These are phyloP conservation scores for Blastomussa wellsi DNA, from an alignment of 92 coral and sea anemone genomes.

Conservation along the genomic window DNA sequence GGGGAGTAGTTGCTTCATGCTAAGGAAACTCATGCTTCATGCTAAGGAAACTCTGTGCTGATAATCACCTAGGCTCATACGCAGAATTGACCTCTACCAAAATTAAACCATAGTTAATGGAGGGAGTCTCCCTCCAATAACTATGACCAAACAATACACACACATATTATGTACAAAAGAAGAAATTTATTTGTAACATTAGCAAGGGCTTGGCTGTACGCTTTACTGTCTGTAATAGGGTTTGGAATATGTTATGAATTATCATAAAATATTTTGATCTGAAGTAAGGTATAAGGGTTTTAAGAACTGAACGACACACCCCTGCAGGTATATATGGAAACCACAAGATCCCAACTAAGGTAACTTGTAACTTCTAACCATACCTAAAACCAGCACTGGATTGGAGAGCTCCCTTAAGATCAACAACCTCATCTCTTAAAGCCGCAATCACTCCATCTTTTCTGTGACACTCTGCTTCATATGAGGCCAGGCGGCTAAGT, in stretches of 20 bases:
- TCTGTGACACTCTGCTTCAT: slow-evolving; percentile 90
- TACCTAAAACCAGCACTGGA: slow-evolving; percentile 68
- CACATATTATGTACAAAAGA: no score
- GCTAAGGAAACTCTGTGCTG: no score
- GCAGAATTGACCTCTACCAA: no score
- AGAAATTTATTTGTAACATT: neutral
- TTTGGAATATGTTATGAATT: neutral
- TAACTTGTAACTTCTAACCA: neutral
- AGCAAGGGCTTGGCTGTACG: neutral
- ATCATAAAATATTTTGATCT: neutral
- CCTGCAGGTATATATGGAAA: no score
- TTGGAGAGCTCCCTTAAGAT: slow-evolving; percentile 63
- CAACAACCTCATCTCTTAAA: slow-evolving; percentile 83
- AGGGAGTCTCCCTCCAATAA: no score
- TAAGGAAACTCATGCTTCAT: no score
- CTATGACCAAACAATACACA: no score
- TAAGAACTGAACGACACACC: neutral
- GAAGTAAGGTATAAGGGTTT: neutral
- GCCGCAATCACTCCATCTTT: slow-evolving; percentile 91
- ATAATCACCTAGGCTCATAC: no score
- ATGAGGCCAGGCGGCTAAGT: slow-evolving; percentile 89
- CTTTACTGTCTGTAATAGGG: neutral
- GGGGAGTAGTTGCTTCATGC: no score
- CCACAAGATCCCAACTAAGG: neutral
- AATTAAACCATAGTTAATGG: no score